Base-by-base conservation (phyloP, 2,888 invertebrate genomes). In the Eulithis testata region DNA sequence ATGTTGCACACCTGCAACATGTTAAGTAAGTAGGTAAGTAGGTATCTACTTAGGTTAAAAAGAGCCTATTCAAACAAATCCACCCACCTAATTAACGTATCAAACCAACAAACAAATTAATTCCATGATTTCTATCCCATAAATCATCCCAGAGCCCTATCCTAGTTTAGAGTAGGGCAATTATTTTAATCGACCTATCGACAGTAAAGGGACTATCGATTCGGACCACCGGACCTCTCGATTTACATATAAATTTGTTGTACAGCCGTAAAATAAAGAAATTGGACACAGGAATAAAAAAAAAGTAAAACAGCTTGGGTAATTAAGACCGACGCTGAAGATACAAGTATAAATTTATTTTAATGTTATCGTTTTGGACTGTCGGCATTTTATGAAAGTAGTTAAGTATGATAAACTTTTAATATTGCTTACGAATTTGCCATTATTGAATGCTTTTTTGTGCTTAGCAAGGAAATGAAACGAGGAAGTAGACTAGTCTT, bases 211-310 rank as follows among this genome's bases (percentile, higher is more conserved):
- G 74, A 76, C 69, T 77, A 79, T 83, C 80, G 78, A 80, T 72
- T 71, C 77, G 77, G 82, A 93, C 92, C 92, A 91, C 92, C 91
- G 83, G 81, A 86, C 83, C 76, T 76, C 81, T 77, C 83, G 84
- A 93, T 93, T 92, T 86, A 88, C 92, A 93, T 92, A 90, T 90
- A 89, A 91, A 91, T 91, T 88, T 87, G 90, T 88, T 91, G 88
- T 87, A 83, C 84, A 83, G 83, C 87, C 85, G 88, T 91, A 88
- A 91, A 91, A 91, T 91, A 89, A 91, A 92, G 91, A 91, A 91
- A 91, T 91, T 87, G 88, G 85, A 86, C 80, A 85, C 78, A 63
- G 65, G 69, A 70, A 69, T 66, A 87, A 87, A 87, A 40, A 14
- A 74, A 31, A 31, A 31, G 31, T 31, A 31, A 31, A 31, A 31